Conservation (phyloP, 2,113 vertebrate genomes). For the Rana temporaria region DNA sequence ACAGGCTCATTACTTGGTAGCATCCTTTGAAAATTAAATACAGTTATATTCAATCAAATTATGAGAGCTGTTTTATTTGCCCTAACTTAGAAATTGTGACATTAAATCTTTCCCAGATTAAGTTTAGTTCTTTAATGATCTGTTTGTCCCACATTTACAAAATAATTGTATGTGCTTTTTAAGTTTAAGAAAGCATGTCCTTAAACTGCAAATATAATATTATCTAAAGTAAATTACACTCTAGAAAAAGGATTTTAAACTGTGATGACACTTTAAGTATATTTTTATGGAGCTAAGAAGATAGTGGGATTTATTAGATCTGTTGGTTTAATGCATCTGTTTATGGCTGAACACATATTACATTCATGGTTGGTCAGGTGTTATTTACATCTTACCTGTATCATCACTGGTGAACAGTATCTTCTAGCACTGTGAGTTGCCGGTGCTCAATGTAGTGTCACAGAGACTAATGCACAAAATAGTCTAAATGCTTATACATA, state of each 20-base stretch:
- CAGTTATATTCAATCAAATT: conserved; percentile 42
- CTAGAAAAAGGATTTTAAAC: neutral
- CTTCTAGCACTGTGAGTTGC: too few relatives aligned
- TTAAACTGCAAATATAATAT: conserved; percentile 25
- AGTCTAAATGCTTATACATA: too few relatives aligned
- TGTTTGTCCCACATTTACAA: conserved; percentile 39
- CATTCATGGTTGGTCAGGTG: too few relatives aligned
- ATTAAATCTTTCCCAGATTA: conserved; percentile 21
- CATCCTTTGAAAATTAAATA: conserved; percentile 9
- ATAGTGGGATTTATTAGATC: neutral
- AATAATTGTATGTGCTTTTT: conserved; percentile 37
- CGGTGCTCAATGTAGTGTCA: too few relatives aligned
- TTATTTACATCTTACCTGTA: too few relatives aligned
- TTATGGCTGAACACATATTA: too few relatives aligned
- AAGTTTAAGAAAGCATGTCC: neutral
- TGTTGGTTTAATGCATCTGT: too few relatives aligned
- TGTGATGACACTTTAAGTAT: neutral
- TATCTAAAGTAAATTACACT: conserved; percentile 12
- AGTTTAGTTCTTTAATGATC: conserved; percentile 43
- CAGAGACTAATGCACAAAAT: too few relatives aligned
- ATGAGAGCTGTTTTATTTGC: conserved; percentile 15
- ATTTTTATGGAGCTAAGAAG: neutral
- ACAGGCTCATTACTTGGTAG: neutral
- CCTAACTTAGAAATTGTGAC: conserved; percentile 2
- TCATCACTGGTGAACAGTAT: too few relatives aligned